Percentiles rank a stretch among this genome's conserved stretches.
These are phyloP conservation scores for Pantherophis guttatus DNA, from an alignment of 2,113 vertebrate genomes.

Conservation along the genomic window DNA sequence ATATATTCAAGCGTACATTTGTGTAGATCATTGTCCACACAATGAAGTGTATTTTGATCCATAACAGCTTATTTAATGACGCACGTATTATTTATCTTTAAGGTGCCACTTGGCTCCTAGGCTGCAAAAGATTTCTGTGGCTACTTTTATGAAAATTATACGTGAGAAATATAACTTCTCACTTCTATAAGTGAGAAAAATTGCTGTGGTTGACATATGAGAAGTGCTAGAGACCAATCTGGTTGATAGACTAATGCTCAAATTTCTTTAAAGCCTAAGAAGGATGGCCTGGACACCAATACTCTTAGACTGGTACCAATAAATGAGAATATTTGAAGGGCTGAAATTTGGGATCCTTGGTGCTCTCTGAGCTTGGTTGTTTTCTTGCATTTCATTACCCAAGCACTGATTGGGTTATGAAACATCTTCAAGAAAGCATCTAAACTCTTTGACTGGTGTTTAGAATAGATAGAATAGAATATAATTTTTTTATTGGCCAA, in stretches of 20 bases:
- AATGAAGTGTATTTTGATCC: background rate
- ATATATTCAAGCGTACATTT: background rate
- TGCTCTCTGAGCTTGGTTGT: background rate
- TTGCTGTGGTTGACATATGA: background rate
- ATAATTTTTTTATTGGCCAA: too few relatives aligned
- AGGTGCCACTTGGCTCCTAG: background rate
- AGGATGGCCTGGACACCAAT: too few relatives aligned
- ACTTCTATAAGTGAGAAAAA: background rate
- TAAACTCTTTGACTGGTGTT: background rate
- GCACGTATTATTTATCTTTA: background rate
- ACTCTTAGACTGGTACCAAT: background rate
- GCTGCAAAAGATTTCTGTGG: background rate
- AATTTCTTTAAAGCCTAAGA: too few relatives aligned
- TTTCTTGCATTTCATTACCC: background rate
- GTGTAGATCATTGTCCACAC: background rate
- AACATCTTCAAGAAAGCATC: background rate
- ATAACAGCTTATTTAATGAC: background rate
- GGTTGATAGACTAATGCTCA: background rate
- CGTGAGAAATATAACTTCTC: too few relatives aligned
- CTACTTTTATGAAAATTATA: background rate
- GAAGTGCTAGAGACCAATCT: background rate
- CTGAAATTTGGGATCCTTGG: background rate
- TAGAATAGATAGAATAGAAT: too few relatives aligned
- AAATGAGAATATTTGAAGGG: background rate
- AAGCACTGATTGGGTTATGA: background rate